phyloP scores from a whole-genome alignment of 2,888 invertebrate species.

The Acanthosepion lycidas region DNA sequence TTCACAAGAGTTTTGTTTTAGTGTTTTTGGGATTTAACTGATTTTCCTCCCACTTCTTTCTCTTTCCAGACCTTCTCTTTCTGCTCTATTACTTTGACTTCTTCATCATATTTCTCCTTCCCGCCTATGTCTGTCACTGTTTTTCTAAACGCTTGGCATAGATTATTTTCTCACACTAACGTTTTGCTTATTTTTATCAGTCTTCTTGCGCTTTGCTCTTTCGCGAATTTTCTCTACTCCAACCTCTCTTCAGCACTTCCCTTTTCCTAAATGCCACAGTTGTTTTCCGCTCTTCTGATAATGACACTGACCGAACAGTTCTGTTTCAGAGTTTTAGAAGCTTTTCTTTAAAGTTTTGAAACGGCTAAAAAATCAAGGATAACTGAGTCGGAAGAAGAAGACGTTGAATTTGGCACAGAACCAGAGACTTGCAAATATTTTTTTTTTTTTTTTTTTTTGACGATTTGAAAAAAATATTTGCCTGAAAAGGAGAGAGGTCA shows the following conservation, averaged over 20 bases:
- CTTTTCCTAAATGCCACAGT: background rate
- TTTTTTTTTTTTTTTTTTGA: too few species aligned
- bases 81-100: background rate
- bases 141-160: background rate
- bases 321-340: background rate
- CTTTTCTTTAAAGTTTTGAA: background rate
- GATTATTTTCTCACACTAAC: background rate
- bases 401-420: background rate
- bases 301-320: background rate
- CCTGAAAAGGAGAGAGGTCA: background rate
- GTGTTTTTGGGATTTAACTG: slow-evolving; percentile 33
- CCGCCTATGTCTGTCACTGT: background rate
- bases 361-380: background rate
- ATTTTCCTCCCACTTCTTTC: background rate
- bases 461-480: background rate
- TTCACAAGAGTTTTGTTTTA: background rate
- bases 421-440: background rate
- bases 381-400: background rate
- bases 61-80: background rate
- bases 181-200: background rate
- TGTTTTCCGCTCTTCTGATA: background rate
- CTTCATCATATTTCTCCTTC: background rate
- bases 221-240: background rate
- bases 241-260: background rate
- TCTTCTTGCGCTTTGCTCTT: background rate